Evolutionary conservation across 2,888 invertebrate species (phyloP).

Genomic region (Zootermopsis nevadensis): DNA sequence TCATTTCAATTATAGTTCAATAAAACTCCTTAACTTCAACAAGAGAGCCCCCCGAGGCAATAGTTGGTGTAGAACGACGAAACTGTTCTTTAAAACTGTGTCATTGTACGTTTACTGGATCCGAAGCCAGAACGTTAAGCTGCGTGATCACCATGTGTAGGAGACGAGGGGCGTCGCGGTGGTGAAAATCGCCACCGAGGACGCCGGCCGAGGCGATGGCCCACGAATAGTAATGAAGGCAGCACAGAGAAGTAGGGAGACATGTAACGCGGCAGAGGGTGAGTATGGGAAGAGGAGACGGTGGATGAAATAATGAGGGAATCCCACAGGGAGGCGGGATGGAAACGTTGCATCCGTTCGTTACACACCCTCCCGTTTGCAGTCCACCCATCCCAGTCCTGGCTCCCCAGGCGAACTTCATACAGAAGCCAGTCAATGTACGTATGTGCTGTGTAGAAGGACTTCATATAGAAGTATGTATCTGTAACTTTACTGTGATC

Average conservation of each 20-base stretch:
- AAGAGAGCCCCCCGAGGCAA: too few relatives aligned
- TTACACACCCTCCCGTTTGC: neutral
- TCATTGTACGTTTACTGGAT: too few relatives aligned
- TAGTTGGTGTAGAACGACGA: too few relatives aligned
- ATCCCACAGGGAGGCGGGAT: slow-evolving; percentile 34
- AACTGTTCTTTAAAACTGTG: too few relatives aligned
- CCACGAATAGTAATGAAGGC: slow-evolving; percentile 38
- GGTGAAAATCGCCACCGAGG: neutral
- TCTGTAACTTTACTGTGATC: neutral
- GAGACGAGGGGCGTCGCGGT: neutral
- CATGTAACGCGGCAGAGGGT: neutral
- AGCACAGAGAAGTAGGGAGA: neutral
- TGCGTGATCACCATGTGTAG: too few relatives aligned
- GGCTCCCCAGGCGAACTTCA: slow-evolving; percentile 1
- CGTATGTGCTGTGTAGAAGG: neutral
- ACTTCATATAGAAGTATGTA: neutral
- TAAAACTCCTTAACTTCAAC: too few relatives aligned
- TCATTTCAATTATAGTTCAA: too few relatives aligned
- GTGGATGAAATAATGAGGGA: slow-evolving; percentile 36
- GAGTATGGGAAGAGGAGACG: neutral
- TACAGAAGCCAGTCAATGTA: slow-evolving; percentile 4
- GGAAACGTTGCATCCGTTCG: slow-evolving; percentile 24
- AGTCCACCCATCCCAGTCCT: neutral
- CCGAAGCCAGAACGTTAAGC: too few relatives aligned
- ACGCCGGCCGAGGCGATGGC: slow-evolving; percentile 9